Evolutionary conservation across 2,113 vertebrate genomes (phyloP).

Genomic region (Orycteropus afer): DNA sequence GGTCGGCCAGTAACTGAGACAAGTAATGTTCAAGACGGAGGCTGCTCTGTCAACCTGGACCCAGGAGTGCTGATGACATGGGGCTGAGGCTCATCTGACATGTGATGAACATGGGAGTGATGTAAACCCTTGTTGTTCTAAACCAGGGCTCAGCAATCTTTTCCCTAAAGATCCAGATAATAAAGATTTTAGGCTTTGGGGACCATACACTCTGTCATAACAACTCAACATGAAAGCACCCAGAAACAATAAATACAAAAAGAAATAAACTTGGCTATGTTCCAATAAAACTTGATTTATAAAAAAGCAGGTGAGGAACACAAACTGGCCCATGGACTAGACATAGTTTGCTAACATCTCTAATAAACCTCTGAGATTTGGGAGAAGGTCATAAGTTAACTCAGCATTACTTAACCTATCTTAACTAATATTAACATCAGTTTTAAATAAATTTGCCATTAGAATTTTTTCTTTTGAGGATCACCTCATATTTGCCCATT

Average conservation of each 20-base stretch:
- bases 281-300: neutral
- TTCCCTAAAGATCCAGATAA: neutral
- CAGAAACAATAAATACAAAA: neutral
- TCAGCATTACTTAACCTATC: neutral
- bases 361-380: neutral
- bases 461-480: neutral
- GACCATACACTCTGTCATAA: neutral
- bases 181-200: neutral
- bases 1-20: neutral
- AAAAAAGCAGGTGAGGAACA: neutral
- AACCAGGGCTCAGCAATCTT: neutral
- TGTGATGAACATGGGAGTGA: neutral
- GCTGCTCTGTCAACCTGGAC: neutral
- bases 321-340: neutral
- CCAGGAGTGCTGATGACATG: rapidly evolving
- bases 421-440: neutral
- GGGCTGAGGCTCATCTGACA: neutral
- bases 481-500: neutral
- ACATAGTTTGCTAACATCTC: neutral
- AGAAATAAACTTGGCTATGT: neutral
- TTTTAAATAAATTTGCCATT: neutral
- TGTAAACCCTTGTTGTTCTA: neutral
- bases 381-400: neutral
- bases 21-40: neutral
- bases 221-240: neutral